Base-by-base conservation (phyloP, 2,797 vertebrate genomes). In the Crocodylus rhombifer region DNA sequence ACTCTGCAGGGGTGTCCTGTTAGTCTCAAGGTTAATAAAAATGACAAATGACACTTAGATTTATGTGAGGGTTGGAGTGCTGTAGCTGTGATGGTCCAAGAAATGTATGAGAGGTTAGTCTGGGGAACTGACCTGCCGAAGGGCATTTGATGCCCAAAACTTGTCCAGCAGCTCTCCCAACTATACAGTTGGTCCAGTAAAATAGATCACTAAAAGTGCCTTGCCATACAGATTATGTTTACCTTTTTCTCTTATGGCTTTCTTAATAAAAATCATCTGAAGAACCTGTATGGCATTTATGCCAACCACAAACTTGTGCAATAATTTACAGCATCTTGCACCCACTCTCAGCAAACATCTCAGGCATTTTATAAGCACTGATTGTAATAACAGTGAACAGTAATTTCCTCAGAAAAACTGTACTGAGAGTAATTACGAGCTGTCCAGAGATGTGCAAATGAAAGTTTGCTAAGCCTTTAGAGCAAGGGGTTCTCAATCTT, bases 1-100 rank as follows among this genome's bases (percentile, higher is more conserved):
- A 91, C 83, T 10, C 64, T 14, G 87, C 76, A 51, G 91, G 91
- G 82, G 42, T 30, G 78, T 86, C 82, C 75, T n/a, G 91, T 9
- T 84, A n/a, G 88, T 11, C 3, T 33, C 71, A 87, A 71, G 25
- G 36, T 79, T 7, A 76, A 56, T 82, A 86, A 1, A 75, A 15
- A 62, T 36, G 33, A 36, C 30, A 69, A 36, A 21, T 36, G 65
- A 33, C 28, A 62, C 26, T 62, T 10, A 13, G 61, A 62, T 62
- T 25, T 26, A 63, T 25, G 61, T 63, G 42, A 42, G 42, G 42
- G 42, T 42, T 42, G 42, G 42, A 42, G 42, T 42, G 42, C 8
- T 42, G 42, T 42, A 42, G 42, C 42, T 42, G 42, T 42, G 42
- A 42, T 42, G 42, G 42, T 42, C 42, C 42, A 42, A 42, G 42